A percentile compares a stretch with the other conserved stretches of the same genome.
Evolutionary conservation across 2,888 invertebrate species (phyloP).

Genomic region (Cheilosia vernalis): DNA sequence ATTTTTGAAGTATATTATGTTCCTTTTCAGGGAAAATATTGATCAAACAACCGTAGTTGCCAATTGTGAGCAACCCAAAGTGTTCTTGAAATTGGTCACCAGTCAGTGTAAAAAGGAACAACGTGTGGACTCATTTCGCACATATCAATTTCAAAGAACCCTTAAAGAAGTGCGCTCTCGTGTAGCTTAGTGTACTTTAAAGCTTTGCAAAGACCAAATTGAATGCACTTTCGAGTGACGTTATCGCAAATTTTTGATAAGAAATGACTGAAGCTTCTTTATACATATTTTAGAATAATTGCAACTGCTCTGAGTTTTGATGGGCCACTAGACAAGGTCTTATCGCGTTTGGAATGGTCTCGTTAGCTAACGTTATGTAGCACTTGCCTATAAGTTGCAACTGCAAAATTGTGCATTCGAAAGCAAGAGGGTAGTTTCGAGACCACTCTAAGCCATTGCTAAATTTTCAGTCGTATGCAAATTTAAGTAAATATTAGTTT

Average conservation of each 20-base stretch:
- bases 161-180: neutral
- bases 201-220: neutral
- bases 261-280: neutral
- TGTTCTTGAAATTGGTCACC: neutral
- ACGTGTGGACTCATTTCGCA: too few relatives aligned
- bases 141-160: too few relatives aligned
- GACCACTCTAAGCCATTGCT: slow-evolving; percentile 83
- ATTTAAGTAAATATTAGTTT: slow-evolving; percentile 76
- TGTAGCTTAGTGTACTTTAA: neutral
- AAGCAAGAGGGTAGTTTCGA: slow-evolving; percentile 81
- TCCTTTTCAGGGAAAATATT: neutral
- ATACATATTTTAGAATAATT: neutral
- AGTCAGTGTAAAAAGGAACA: too few relatives aligned
- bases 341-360: slow-evolving; percentile 84
- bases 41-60: slow-evolving; percentile 41
- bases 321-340: slow-evolving; percentile 76
- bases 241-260: slow-evolving; percentile 8
- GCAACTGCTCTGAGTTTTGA: slow-evolving; percentile 37
- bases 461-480: slow-evolving; percentile 81
- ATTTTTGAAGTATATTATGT: neutral
- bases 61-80: neutral
- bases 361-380: slow-evolving; percentile 81
- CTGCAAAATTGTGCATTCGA: slow-evolving; percentile 70
- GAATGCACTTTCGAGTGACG: slow-evolving; percentile 8
- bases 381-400: slow-evolving; percentile 76